Percentiles rank a stretch among this genome's conserved stretches.
phyloP scores from a whole-genome alignment of 1,140 invertebrate species.

The Drosophila navojoa region DNA sequence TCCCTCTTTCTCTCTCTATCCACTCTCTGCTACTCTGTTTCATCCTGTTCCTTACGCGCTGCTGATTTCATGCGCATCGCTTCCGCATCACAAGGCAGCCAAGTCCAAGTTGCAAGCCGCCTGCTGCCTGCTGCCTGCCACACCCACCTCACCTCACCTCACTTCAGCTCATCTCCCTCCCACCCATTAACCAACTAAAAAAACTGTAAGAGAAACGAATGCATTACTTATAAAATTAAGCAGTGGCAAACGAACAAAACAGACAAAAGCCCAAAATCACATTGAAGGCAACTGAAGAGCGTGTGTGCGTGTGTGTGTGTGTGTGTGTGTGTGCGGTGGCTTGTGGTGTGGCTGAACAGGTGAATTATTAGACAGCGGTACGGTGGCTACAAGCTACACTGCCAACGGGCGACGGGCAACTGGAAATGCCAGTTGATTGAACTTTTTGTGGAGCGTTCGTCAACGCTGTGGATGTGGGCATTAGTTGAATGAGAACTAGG shows the following conservation, averaged over 20 bases:
- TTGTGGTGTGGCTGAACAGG: slow-evolving; percentile 46
- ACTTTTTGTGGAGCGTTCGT: slow-evolving; percentile 51
- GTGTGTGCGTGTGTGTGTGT: not conserved
- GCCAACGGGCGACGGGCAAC: slow-evolving; percentile 24
- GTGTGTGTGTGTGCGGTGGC: not conserved
- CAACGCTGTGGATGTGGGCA: not conserved
- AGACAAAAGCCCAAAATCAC: slow-evolving; percentile 45
- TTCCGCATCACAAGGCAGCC: slow-evolving; percentile 72
- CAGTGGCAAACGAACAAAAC: slow-evolving; percentile 56
- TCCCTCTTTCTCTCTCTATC: not conserved
- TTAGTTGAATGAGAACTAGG: no score
- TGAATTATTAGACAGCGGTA: slow-evolving; percentile 62
- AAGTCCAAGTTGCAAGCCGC: slow-evolving; percentile 34
- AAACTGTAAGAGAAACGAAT: slow-evolving; percentile 38
- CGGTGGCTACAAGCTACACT: slow-evolving; percentile 12
- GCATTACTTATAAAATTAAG: slow-evolving; percentile 75
- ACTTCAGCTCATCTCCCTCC: no score
- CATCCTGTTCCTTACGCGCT: slow-evolving; percentile 67
- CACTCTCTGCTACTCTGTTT: not conserved
- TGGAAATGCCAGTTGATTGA: slow-evolving; percentile 60
- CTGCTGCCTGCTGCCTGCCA: no score
- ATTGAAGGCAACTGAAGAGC: slow-evolving; percentile 16
- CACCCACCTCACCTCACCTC: not conserved
- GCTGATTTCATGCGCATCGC: slow-evolving; percentile 80
- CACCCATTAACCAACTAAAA: not conserved